These are phyloP conservation scores for Diarsia brunnea DNA, from an alignment of 2,888 invertebrate species.

Conservation along the genomic window DNA sequence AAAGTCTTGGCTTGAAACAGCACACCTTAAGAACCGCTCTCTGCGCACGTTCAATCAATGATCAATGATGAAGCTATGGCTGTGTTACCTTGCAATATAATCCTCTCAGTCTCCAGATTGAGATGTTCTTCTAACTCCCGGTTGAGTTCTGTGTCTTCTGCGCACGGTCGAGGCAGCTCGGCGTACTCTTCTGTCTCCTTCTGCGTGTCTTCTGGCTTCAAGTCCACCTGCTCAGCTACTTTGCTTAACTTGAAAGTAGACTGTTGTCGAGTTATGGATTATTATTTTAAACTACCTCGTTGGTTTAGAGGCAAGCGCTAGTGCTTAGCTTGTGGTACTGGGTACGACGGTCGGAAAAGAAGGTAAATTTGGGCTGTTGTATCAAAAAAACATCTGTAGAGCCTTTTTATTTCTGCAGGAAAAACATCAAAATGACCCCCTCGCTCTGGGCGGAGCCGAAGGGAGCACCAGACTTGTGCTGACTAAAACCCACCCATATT, in stretches of 20 bases:
- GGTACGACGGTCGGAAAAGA: neutral
- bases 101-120: conserved; percentile 79
- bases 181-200: conserved; percentile 68
- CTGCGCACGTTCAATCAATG: too few relatives aligned
- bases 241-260: conserved; percentile 63
- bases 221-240: conserved; percentile 43
- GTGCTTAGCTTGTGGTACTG: neutral
- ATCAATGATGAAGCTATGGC: too few relatives aligned
- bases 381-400: neutral
- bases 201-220: conserved; percentile 66
- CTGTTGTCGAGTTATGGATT: conserved; percentile 66
- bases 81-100: conserved; percentile 77
- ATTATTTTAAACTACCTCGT: neutral
- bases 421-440: too few relatives aligned
- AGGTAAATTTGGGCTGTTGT: neutral
- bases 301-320: neutral
- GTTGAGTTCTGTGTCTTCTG: conserved; percentile 69
- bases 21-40: too few relatives aligned
- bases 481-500: too few relatives aligned
- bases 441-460: too few relatives aligned
- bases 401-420: too few relatives aligned
- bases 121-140: conserved; percentile 78
- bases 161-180: conserved; percentile 39
- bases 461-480: too few relatives aligned
- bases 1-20: too few relatives aligned